A percentile compares a stretch with the other conserved stretches of the same genome.
Conservation (phyloP, 2,888 invertebrate species). For the Drosophila sordidula region DNA sequence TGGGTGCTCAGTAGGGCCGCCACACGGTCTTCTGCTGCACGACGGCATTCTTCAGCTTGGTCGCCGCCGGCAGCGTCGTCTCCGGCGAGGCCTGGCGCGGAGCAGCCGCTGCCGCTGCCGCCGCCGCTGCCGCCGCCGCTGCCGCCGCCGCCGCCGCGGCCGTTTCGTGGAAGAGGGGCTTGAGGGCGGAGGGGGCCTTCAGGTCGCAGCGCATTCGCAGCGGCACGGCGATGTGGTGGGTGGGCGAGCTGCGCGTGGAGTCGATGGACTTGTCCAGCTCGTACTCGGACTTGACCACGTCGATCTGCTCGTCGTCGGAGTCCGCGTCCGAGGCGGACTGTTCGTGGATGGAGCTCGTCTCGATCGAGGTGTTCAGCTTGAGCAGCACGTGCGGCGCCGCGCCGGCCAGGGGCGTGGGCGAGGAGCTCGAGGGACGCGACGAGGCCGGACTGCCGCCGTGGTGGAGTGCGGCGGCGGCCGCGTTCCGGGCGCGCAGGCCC, state of each 20-base stretch:
- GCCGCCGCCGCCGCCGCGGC: constrained; percentile 71
- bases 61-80: constrained; percentile 86
- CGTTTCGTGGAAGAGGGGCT: constrained; percentile 85
- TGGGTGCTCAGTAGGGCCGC: constrained; percentile 88
- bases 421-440: constrained; percentile 81
- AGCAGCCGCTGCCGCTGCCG: constrained; percentile 1
- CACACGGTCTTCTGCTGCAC: constrained; percentile 89
- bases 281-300: constrained; percentile 90
- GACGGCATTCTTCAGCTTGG: constrained; percentile 87
- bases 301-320: constrained; percentile 90
- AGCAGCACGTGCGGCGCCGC: constrained; percentile 73
- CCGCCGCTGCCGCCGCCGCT: constrained; percentile 8
- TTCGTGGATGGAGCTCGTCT: constrained; percentile 88
- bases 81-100: constrained; percentile 74
- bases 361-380: constrained; percentile 87
- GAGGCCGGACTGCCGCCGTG: constrained; percentile 83
- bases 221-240: constrained; percentile 87
- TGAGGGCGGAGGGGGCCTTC: constrained; percentile 88
- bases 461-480: constrained; percentile 67
- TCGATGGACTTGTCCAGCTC: constrained; percentile 82
- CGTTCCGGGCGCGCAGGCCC: constrained; percentile 78
- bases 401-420: constrained; percentile 78
- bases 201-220: constrained; percentile 86
- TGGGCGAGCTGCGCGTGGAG: constrained; percentile 80
- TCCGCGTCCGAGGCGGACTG: constrained; percentile 87